Evolutionary conservation across 2,888 invertebrate species (phyloP).

Genomic region (Noctua comes): DNA sequence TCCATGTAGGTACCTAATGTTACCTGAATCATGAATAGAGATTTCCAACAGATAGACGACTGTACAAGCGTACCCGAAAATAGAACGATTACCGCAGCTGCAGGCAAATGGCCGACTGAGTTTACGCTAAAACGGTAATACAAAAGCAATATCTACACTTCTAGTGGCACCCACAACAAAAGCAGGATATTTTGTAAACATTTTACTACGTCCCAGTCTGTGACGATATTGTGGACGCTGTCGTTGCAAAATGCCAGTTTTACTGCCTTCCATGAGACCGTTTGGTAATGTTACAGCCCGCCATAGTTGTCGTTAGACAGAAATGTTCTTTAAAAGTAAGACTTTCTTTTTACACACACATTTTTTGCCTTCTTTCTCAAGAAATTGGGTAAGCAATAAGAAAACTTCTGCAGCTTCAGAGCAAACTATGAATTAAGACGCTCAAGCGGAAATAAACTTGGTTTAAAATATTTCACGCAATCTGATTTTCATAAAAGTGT

Average conservation of each 20-base stretch:
- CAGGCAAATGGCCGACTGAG: slow-evolving; percentile 74
- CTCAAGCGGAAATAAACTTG: slow-evolving; percentile 14
- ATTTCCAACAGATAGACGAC: slow-evolving; percentile 24
- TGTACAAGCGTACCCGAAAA: slow-evolving; percentile 60
- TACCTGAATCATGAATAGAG: slow-evolving; percentile 47
- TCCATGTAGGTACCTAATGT: background rate
- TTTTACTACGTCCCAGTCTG: slow-evolving; percentile 88
- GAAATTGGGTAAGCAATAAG: slow-evolving; percentile 28
- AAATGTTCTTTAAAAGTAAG: slow-evolving; percentile 60
- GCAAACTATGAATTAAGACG: slow-evolving; percentile 16
- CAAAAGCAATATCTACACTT: slow-evolving; percentile 85
- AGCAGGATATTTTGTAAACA: slow-evolving; percentile 88
- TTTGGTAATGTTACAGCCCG: slow-evolving; percentile 75
- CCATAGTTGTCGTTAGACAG: slow-evolving; percentile 70
- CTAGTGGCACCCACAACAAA: slow-evolving; percentile 80
- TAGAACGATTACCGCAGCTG: slow-evolving; percentile 70
- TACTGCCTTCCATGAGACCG: slow-evolving; percentile 84
- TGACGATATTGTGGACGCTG: slow-evolving; percentile 87
- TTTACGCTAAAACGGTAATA: slow-evolving; percentile 81
- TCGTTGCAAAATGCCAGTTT: slow-evolving; percentile 86
- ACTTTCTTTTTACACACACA: slow-evolving; percentile 40
- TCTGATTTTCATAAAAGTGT: slow-evolving; percentile 27
- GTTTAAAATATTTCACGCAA: slow-evolving; percentile 31
- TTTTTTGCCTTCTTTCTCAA: slow-evolving; percentile 26
- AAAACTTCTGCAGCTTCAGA: slow-evolving; percentile 30